Evolutionary conservation across 2,888 invertebrate species (phyloP).

Genomic region (Metopia argyrocephala): DNA sequence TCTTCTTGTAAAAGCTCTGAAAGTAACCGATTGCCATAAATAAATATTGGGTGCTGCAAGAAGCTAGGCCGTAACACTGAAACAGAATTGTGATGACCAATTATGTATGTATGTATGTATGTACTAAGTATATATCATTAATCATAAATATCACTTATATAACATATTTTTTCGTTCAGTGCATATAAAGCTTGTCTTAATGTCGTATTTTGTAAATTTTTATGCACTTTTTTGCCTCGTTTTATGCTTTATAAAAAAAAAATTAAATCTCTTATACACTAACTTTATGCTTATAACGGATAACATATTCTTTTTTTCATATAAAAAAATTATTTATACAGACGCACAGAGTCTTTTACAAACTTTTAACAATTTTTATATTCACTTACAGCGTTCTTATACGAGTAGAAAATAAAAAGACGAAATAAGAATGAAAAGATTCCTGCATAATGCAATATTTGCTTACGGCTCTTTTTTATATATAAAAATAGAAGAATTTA

Average conservation of each 20-base stretch:
- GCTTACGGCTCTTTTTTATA: slow-evolving; percentile 61
- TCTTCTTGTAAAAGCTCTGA: too few species aligned
- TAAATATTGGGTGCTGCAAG: too few species aligned
- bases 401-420: slow-evolving; percentile 9
- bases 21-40: too few species aligned
- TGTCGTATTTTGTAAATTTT: not conserved
- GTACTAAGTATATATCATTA: too few species aligned
- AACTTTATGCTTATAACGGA: slow-evolving; percentile 65
- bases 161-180: slow-evolving; percentile 5
- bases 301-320: slow-evolving; percentile 57
- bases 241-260: slow-evolving; percentile 6
- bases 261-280: slow-evolving; percentile 50
- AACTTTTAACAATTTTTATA: slow-evolving; percentile 46
- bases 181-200: not conserved
- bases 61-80: too few species aligned
- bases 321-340: slow-evolving; percentile 43
- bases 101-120: too few species aligned
- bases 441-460: slow-evolving; percentile 66
- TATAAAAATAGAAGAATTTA: slow-evolving; percentile 54
- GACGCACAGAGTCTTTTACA: slow-evolving; percentile 36
- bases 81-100: too few species aligned
- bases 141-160: too few species aligned
- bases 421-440: slow-evolving; percentile 28
- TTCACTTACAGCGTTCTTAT: slow-evolving; percentile 52
- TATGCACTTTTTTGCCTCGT: slow-evolving; percentile 7